Conservation (phyloP, 1,140 invertebrate genomes). For the Apocrypta bakeri region DNA sequence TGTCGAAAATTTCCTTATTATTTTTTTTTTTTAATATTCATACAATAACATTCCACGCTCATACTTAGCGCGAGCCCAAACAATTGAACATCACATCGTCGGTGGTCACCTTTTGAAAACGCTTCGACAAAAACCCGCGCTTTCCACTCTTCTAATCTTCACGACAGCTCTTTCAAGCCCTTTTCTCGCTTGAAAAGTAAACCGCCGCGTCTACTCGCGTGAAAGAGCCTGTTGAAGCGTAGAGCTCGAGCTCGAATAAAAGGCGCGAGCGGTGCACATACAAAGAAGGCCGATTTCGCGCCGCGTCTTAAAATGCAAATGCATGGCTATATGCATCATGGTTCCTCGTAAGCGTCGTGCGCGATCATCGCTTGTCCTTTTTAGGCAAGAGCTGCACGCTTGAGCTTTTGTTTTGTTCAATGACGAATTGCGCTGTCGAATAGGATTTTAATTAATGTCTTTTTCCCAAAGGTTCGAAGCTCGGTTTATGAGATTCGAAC, state of each 20-base stretch:
- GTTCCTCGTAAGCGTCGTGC: too few species aligned
- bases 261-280: neutral
- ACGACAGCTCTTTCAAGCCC: conserved; percentile 3
- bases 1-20: neutral
- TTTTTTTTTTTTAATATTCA: neutral
- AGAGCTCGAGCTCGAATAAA: neutral
- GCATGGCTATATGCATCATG: too few species aligned
- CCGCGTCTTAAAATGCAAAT: conserved; percentile 1
- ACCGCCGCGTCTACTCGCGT: neutral
- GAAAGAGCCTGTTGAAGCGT: neutral
- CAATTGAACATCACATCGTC: conserved; percentile 21
- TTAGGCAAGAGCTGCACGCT: neutral
- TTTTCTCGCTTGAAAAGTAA: conserved; percentile 12
- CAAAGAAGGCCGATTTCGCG: neutral
- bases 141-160: conserved; percentile 34
- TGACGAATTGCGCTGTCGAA: too few species aligned
- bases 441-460: too few species aligned
- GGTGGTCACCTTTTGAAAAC: conserved; percentile 26
- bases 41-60: conserved; percentile 17
- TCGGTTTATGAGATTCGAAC: too few species aligned
- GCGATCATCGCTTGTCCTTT: neutral
- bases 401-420: neutral
- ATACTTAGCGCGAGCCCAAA: conserved; percentile 4
- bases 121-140: neutral
- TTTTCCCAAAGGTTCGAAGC: neutral